phyloP scores from a whole-genome alignment of 2,888 invertebrate genomes.

The Nineta flava region DNA sequence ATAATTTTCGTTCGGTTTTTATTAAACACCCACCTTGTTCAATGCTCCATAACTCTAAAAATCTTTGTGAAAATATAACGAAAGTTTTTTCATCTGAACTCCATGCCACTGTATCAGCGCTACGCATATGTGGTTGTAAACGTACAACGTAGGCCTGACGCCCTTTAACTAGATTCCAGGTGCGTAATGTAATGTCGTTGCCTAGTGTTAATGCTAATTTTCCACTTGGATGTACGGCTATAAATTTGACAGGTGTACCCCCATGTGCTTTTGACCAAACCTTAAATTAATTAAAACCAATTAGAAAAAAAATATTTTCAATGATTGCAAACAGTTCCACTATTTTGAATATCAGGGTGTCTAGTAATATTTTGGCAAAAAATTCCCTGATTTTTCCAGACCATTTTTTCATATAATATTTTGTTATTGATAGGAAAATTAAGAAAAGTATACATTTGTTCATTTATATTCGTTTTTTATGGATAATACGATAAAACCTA shows the following conservation, averaged over 20 bases:
- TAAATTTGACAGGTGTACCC: constrained; percentile 51
- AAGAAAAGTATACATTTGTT: too few relatives aligned
- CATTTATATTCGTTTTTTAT: too few relatives aligned
- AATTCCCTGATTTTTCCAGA: too few relatives aligned
- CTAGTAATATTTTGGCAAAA: too few relatives aligned
- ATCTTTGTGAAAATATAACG: constrained; percentile 52
- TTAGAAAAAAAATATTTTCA: background rate
- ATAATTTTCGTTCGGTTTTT: constrained; percentile 47
- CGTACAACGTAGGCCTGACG: constrained; percentile 59
- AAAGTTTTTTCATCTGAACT: constrained; percentile 64
- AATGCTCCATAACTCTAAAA: constrained; percentile 66
- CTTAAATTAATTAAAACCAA: background rate
- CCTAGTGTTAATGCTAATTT: constrained; percentile 79
- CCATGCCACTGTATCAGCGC: constrained; percentile 43
- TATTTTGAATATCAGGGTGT: too few relatives aligned
- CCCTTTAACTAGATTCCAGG: constrained; percentile 91
- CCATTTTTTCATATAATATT: too few relatives aligned
- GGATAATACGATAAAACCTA: too few relatives aligned
- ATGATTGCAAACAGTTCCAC: too few relatives aligned
- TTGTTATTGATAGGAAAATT: too few relatives aligned
- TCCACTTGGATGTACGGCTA: constrained; percentile 77
- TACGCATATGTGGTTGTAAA: constrained; percentile 22
- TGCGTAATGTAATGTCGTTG: constrained; percentile 64
- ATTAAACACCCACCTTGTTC: constrained; percentile 57
- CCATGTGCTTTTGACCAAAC: constrained; percentile 67